Evolutionary conservation across 2,888 invertebrate species (phyloP).

Genomic region (Hirtodrosophila confusa): DNA sequence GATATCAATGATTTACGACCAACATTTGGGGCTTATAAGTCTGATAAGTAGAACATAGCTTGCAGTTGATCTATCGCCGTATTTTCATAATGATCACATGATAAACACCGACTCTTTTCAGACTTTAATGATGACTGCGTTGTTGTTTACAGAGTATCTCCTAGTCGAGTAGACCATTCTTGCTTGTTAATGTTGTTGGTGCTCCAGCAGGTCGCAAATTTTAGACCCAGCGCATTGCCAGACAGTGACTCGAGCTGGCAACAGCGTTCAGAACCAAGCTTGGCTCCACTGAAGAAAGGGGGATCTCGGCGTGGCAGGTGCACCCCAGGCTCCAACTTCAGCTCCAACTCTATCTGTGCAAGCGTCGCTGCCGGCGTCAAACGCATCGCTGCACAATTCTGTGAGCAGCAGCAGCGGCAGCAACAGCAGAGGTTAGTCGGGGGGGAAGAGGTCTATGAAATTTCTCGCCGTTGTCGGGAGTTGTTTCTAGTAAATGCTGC

Average conservation of each 20-base stretch:
- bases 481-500: constrained; percentile 32
- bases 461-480: constrained; percentile 25
- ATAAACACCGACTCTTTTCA: no score
- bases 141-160: no score
- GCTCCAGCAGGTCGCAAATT: constrained; percentile 67
- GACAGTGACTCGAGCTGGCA: constrained; percentile 51
- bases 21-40: no score
- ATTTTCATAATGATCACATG: no score
- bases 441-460: constrained; percentile 9
- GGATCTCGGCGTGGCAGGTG: constrained; percentile 32
- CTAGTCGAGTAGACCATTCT: no score
- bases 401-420: constrained; percentile 5
- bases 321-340: constrained; percentile 18
- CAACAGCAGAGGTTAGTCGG: not conserved
- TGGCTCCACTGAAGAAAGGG: not conserved
- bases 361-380: constrained; percentile 43
- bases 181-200: constrained; percentile 26
- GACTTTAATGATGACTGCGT: no score
- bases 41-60: no score
- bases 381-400: constrained; percentile 66
- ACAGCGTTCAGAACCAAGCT: constrained; percentile 21
- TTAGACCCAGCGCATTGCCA: constrained; percentile 66
- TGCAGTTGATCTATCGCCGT: no score
- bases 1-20: no score
- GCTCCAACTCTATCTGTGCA: constrained; percentile 6